Conservation (phyloP, 2,888 invertebrate species). For the Trissoscelio sp. region DNA sequence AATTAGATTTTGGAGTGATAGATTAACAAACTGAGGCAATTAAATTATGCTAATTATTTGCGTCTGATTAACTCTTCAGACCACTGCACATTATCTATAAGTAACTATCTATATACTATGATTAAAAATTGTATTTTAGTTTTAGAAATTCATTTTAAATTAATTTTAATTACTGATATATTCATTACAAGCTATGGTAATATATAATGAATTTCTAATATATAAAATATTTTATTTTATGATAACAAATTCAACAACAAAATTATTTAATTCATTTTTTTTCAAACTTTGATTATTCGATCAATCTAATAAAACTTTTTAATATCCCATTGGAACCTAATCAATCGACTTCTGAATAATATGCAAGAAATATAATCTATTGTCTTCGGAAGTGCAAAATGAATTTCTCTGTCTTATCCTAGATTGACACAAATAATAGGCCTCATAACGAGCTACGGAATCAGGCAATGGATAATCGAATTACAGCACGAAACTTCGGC, state of each 20-base stretch:
- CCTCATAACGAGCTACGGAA: slow-evolving; percentile 27
- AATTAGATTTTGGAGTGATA: slow-evolving; percentile 21
- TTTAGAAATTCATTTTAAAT: too few relatives aligned
- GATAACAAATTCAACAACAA: too few relatives aligned
- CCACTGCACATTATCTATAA: neutral
- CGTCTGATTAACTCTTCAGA: slow-evolving; percentile 21
- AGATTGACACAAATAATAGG: slow-evolving; percentile 23
- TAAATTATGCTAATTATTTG: slow-evolving; percentile 51
- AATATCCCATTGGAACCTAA: slow-evolving; percentile 1
- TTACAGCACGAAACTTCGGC: neutral
- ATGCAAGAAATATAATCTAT: neutral
- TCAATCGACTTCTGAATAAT: slow-evolving; percentile 9
- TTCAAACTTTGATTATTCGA: neutral
- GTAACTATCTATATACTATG: too few relatives aligned
- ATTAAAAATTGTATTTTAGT: too few relatives aligned
- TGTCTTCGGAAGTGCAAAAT: slow-evolving; percentile 22
- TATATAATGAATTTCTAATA: too few relatives aligned
- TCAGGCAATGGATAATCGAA: slow-evolving; percentile 44
- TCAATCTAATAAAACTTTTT: slow-evolving; percentile 37
- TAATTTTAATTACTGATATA: too few relatives aligned
- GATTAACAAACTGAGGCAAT: slow-evolving; percentile 15
- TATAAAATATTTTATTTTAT: too few relatives aligned
- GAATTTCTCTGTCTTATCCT: slow-evolving; percentile 20
- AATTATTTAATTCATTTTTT: neutral
- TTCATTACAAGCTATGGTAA: too few relatives aligned